Evolutionary conservation across 2,113 vertebrate genomes (phyloP).

Genomic region (Sapajus apella): DNA sequence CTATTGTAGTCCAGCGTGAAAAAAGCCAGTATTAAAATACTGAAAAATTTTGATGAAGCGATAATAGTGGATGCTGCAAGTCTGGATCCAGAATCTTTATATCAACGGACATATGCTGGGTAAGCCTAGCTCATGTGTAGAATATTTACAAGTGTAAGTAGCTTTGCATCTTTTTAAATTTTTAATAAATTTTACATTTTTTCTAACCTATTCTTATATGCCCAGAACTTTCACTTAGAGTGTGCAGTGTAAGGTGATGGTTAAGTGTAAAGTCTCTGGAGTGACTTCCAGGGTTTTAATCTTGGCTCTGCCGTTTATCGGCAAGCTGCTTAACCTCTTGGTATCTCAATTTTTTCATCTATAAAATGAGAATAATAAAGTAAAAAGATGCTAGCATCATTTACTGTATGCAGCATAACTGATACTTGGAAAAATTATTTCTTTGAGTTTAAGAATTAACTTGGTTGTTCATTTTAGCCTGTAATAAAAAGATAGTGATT

Average conservation of each 20-base stretch:
- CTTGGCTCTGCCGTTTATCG: background rate
- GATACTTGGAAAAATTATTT: background rate
- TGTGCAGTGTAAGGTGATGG: background rate
- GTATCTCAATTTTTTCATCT: background rate
- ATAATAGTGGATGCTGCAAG: conserved; percentile 98
- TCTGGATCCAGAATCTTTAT: conserved; percentile 96
- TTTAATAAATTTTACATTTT: background rate
- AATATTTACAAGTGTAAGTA: background rate
- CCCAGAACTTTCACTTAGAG: background rate
- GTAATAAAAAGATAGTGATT: background rate
- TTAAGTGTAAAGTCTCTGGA: background rate
- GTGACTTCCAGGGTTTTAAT: background rate
- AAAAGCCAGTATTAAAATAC: conserved; percentile 96
- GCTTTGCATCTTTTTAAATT: background rate
- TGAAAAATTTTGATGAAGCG: conserved; percentile 99
- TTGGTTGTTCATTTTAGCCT: conserved; percentile 17
- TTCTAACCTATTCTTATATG: background rate
- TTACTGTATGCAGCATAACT: background rate
- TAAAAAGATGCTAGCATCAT: background rate
- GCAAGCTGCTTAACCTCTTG: background rate
- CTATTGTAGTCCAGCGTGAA: conserved; percentile 86
- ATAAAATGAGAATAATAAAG: background rate
- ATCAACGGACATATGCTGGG: conserved; percentile 98
- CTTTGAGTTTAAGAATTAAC: conserved; percentile 41
- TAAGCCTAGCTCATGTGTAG: conserved; percentile 82